A percentile compares a stretch with the other conserved stretches of the same genome.
These are phyloP conservation scores for Callaeas wilsoni DNA, from an alignment of 2,113 vertebrate genomes.

Conservation along the genomic window DNA sequence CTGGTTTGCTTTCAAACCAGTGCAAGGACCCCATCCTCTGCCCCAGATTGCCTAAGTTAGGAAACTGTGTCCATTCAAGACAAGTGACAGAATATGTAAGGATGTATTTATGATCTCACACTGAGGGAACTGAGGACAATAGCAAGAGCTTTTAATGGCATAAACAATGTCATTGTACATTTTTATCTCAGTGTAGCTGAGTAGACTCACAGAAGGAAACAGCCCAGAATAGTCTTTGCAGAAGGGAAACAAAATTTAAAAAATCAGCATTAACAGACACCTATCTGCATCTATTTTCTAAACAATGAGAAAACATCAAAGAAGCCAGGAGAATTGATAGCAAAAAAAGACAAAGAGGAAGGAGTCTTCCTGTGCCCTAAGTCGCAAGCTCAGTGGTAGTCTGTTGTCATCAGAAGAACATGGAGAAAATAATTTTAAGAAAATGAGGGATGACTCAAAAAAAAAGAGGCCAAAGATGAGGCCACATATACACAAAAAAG, in stretches of 20 bases:
- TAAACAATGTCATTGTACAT: neutral
- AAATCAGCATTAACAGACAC: neutral
- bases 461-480: neutral
- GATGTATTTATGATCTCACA: neutral
- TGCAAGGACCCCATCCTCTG: neutral
- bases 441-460: neutral
- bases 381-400: neutral
- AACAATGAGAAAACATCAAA: neutral
- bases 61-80: neutral
- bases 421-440: neutral
- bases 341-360: neutral
- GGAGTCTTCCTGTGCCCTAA: neutral
- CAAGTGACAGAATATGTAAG: neutral
- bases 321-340: neutral
- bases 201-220: neutral
- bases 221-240: neutral
- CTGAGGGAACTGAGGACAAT: neutral
- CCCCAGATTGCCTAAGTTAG: neutral
- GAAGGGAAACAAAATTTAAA: neutral
- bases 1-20: too few species aligned
- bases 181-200: neutral
- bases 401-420: neutral
- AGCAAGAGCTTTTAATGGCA: neutral
- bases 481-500: neutral
- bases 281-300: neutral